phyloP scores from a whole-genome alignment of 2,888 invertebrate genomes.

The Drosophila ezoana region DNA sequence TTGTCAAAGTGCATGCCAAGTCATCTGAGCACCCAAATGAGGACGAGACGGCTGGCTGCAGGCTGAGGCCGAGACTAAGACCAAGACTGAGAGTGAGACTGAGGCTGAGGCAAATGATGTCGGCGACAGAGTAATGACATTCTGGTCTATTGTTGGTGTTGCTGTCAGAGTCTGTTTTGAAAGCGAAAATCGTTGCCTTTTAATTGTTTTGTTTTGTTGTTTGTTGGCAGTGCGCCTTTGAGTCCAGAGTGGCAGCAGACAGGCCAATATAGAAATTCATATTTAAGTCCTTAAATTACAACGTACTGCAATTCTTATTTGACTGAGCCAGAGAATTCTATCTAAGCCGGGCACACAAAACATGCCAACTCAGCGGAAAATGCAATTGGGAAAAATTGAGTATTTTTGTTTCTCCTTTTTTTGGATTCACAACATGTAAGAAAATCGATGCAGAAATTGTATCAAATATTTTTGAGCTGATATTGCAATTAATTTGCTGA shows the following conservation, averaged over 20 bases:
- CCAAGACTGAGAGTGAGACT: neutral
- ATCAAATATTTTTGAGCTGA: slow-evolving; percentile 43
- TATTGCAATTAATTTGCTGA: slow-evolving; percentile 59
- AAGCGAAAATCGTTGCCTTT: slow-evolving; percentile 61
- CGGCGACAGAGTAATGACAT: slow-evolving; percentile 69
- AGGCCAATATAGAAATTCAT: slow-evolving; percentile 34
- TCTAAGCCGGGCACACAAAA: slow-evolving; percentile 12
- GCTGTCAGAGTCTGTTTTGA: slow-evolving; percentile 44
- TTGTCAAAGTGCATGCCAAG: slow-evolving; percentile 71
- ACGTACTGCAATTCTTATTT: slow-evolving; percentile 25
- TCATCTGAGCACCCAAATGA: slow-evolving; percentile 27
- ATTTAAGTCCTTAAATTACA: slow-evolving; percentile 17
- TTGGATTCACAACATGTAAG: slow-evolving; percentile 17
- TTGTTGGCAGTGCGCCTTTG: slow-evolving; percentile 3
- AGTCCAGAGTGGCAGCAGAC: slow-evolving; percentile 14
- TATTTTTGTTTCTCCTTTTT: slow-evolving; percentile 2
- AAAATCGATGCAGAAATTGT: slow-evolving; percentile 33
- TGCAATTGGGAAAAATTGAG: slow-evolving; percentile 2
- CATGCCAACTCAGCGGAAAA: slow-evolving; percentile 27
- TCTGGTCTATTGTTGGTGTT: slow-evolving; percentile 33
- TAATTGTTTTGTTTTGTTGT: slow-evolving; percentile 56
- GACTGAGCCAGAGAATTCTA: slow-evolving; percentile 4
- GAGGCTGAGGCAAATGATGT: slow-evolving; percentile 32
- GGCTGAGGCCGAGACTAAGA: slow-evolving; percentile 3
- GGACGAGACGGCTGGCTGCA: slow-evolving; percentile 11